These are phyloP conservation scores for Bostrychus sinensis DNA, from an alignment of 2,113 vertebrate genomes.

Conservation along the genomic window DNA sequence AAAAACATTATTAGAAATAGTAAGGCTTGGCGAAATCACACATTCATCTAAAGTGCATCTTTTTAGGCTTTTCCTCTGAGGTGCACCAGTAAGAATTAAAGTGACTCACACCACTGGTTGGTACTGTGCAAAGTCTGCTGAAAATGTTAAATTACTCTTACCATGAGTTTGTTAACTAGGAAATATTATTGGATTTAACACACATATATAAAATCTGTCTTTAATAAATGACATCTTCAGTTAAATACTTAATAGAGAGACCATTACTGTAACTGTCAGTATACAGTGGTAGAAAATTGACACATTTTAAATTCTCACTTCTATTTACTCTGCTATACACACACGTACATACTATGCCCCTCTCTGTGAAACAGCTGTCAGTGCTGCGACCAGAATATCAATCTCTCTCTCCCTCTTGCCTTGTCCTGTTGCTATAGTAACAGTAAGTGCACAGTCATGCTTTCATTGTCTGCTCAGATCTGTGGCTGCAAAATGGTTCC, in stretches of 20 bases:
- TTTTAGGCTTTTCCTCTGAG: neutral
- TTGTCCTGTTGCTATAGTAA: slow-evolving; percentile 67
- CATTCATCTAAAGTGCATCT: neutral
- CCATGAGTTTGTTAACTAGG: too few relatives aligned
- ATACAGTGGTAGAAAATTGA: neutral
- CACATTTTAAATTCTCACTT: neutral
- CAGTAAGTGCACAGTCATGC: slow-evolving; percentile 71
- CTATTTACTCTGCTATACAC: slow-evolving; percentile 10
- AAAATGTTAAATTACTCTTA: too few relatives aligned
- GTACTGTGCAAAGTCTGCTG: neutral
- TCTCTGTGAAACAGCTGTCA: slow-evolving; percentile 59
- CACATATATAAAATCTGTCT: too few relatives aligned
- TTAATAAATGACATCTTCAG: too few relatives aligned
- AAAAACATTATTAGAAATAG: neutral
- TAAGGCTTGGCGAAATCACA: neutral
- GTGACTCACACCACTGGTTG: neutral
- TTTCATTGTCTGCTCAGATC: slow-evolving; percentile 55
- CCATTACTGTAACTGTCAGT: neutral
- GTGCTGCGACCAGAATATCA: slow-evolving; percentile 68
- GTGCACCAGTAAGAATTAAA: neutral
- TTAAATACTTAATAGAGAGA: neutral
- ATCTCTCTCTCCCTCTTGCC: slow-evolving; percentile 60
- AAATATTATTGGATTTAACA: too few relatives aligned
- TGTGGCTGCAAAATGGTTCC: slow-evolving; percentile 52
- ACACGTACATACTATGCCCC: neutral